A percentile compares a stretch with the other conserved stretches of the same genome.
These are phyloP conservation scores for Trichomalopsis sarcophagae DNA, from an alignment of 1,140 invertebrate genomes.

Conservation along the genomic window DNA sequence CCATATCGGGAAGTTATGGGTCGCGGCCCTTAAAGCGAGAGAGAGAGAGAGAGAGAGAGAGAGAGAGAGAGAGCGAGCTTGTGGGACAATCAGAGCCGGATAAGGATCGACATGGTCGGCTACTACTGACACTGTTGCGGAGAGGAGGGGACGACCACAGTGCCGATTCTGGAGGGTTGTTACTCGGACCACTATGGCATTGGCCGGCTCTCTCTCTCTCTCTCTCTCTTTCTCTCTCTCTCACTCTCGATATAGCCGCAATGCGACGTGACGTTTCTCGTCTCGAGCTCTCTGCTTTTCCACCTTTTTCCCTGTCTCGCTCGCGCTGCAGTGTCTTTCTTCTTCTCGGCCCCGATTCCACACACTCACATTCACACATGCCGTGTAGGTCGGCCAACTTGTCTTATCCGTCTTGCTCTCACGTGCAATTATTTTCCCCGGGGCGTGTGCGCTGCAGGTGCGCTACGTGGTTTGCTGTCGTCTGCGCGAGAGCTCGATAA, in stretches of 20 bases:
- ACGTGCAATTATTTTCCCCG: neutral
- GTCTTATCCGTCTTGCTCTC: neutral
- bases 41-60: neutral
- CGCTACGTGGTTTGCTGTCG: neutral
- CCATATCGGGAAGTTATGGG: slow-evolving; percentile 24
- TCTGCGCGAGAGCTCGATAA: neutral
- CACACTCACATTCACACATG: neutral
- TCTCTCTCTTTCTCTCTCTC: slow-evolving; percentile 32
- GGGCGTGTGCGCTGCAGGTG: neutral
- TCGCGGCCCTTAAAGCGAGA: slow-evolving; percentile 13
- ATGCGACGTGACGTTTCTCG: slow-evolving; percentile 63
- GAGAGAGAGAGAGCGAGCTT: neutral
- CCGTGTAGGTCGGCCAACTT: neutral
- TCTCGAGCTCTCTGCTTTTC: slow-evolving; percentile 17
- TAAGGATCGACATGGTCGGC: slow-evolving; percentile 37
- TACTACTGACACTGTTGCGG: neutral
- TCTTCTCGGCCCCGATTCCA: neutral
- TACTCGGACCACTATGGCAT: slow-evolving; percentile 60
- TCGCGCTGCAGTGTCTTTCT: neutral
- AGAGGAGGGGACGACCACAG: slow-evolving; percentile 53
- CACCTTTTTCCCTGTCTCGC: slow-evolving; percentile 3
- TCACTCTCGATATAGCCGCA: slow-evolving; percentile 57
- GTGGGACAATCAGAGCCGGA: slow-evolving; percentile 35
- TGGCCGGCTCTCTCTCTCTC: slow-evolving; percentile 57
- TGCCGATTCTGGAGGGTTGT: slow-evolving; percentile 64